Evolutionary conservation across 2,797 vertebrate species (phyloP).

Genomic region (Ciconia nigra): DNA sequence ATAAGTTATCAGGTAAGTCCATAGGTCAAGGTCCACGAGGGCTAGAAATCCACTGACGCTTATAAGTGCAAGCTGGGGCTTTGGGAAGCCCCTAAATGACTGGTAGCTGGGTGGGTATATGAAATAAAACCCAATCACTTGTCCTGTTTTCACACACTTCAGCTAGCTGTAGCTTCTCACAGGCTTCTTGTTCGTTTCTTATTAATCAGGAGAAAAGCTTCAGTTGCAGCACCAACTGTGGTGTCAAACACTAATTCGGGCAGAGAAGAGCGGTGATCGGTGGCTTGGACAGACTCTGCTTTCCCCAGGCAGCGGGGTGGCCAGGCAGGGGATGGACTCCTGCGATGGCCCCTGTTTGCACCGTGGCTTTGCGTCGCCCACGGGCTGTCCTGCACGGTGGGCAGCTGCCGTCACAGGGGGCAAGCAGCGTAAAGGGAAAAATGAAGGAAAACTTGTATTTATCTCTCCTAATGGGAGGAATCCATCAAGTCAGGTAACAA

Average conservation of each 20-base stretch:
- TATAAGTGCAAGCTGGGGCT: not conserved
- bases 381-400: not conserved
- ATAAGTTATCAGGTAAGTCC: not conserved
- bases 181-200: not conserved
- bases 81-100: not conserved
- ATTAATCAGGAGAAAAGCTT: not conserved
- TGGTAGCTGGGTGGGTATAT: too few species aligned
- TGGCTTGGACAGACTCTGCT: not conserved
- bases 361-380: not conserved
- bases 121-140: not conserved
- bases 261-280: rapidly evolving
- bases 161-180: not conserved
- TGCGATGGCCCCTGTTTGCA: rapidly evolving
- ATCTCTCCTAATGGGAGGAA: not conserved
- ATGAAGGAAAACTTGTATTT: not conserved
- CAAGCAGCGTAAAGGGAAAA: not conserved
- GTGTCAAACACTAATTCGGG: not conserved
- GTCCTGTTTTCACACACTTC: not conserved
- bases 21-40: not conserved
- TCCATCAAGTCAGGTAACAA: not conserved
- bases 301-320: not conserved
- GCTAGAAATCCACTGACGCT: not conserved
- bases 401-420: not conserved
- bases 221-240: not conserved
- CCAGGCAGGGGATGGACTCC: not conserved